Base-by-base conservation (phyloP, 2,113 vertebrate genomes). In the Sisor rabdophorus region DNA sequence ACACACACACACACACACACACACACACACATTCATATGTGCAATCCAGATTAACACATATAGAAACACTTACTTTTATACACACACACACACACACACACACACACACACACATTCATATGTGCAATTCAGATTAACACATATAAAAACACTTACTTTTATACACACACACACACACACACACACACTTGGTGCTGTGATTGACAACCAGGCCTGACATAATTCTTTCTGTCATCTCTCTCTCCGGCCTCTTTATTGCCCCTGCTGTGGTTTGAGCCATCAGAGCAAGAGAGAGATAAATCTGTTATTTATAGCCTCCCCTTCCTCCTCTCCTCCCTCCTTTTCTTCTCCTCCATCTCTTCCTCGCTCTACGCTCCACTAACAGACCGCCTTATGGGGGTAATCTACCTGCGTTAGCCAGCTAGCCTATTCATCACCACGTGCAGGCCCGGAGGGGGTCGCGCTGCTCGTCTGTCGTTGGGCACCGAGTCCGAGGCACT, bases 141-240 rank as follows among this genome's bases (percentile, higher is more conserved):
- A 78, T 73, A 78, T 59, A 71, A 28, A 70, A 44, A 52, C 76
- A 47, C 76, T 78, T 56, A 71, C 56, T 71, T 47, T 52, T 30
- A 54, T 55, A 68, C 87, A 86, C 88, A 85, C 76, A 50, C 78
- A 73, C 60, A 70, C 63, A 75, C 70, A 50, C 77, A 67, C 61
- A 59, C 54, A 50, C 40, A 30, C 44, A 84, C 88, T 89, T 88
- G 90, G 88, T 93, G 90, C 90, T 86, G 88, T 94, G 95, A 96
- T 95, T 94, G 94, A 94, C 95, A 96, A 94, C 95, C 94, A 91
- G 90, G 88, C 90, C 75, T 92, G 93, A 93, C 93, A 95, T 94
- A 93, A 94, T 93, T 94, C 93, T 91, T 92, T 91, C 89, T 85
- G 88, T 92, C 92, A 86, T 90, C 92, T 92, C 91, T 90, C 81